Conservation (phyloP, 2,797 vertebrate species). For the Melanotaenia boesemani region DNA sequence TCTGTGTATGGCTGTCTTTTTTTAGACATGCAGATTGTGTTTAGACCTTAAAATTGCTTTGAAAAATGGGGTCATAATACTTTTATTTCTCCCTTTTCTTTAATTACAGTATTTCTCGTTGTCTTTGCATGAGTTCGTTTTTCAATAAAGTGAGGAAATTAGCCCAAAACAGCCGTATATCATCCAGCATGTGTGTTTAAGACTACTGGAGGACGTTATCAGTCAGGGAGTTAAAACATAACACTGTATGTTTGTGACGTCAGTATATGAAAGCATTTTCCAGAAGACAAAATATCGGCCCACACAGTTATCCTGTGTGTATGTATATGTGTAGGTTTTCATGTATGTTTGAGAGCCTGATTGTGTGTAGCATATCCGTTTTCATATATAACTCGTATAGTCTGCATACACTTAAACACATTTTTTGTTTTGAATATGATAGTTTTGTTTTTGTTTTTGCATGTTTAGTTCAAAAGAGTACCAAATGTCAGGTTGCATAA, state of each 20-base stretch:
- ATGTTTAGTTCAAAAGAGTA: slow-evolving; percentile 49
- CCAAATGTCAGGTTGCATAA: slow-evolving; percentile 67
- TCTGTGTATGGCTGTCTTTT: neutral
- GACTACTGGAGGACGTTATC: neutral
- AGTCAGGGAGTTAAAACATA: neutral
- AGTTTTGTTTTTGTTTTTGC: neutral
- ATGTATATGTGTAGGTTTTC: neutral
- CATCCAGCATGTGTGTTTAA: slow-evolving; percentile 13
- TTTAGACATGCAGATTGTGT: neutral
- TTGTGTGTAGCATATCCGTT: neutral
- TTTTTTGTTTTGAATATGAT: neutral
- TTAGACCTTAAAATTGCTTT: neutral
- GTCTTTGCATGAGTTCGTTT: slow-evolving; percentile 18
- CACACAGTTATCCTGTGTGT: neutral
- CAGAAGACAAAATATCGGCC: slow-evolving; percentile 21
- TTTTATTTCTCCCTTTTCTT: too few species aligned
- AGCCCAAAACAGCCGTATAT: slow-evolving; percentile 15
- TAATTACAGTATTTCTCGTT: neutral
- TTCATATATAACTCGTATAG: neutral
- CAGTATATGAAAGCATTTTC: neutral
- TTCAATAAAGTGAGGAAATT: slow-evolving; percentile 22
- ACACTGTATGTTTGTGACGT: slow-evolving; percentile 12
- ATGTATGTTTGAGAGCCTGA: neutral
- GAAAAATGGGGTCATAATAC: neutral
- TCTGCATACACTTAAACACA: neutral